Evolutionary conservation across 2,888 invertebrate genomes (phyloP), one percentile per base, ranked within the genome.

Genomic region (Choreutis nemorana): DNA sequence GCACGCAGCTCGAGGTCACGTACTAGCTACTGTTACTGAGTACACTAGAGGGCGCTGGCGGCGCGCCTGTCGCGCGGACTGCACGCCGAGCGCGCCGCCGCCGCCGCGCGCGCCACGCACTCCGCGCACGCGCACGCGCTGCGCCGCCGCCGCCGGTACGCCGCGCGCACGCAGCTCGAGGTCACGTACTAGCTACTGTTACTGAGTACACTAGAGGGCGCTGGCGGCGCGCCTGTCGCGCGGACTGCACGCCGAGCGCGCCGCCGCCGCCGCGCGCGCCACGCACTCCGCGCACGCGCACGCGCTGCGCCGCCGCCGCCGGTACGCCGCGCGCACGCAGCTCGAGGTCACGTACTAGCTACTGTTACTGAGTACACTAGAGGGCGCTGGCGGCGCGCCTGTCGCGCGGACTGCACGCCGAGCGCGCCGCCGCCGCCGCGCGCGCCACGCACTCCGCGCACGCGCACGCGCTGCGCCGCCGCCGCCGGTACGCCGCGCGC

Each of bases 401-500:
- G 40, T 52, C 50, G 30, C 54, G 55, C 33, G 62, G 62, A 5
- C 44, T 55, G 35, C 61, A 63, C 49, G 64, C 54, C 3, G 64
- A 64, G 42, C 42, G 62, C n/a, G 51, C 55, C 26, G 55, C 62
- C 11, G 51, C 50, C 25, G 44, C 48, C 16, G 37, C 42, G 26
- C 33, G 39, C 14, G 46, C 55, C 18, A 45, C 53, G 26, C 26
- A 26, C n/a, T n/a, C n/a, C n/a, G n/a, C n/a, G n/a, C n/a, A n/a
- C 29, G 50, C 67, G 26, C 47, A 37, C 14, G 36, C 39, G 28
- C 50, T 71, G 31, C 42, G 61, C 2, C 51, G 48, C 26, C 34
- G 72, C 0, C 72, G 73, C 31, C 49, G 61, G 23, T 75, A 75
- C 49, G 71, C 72, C 20, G 48, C 68, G 30, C 36, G 47, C 1